These are phyloP conservation scores for Apocrypta bakeri DNA, from an alignment of 1,140 invertebrate species.

Conservation along the genomic window DNA sequence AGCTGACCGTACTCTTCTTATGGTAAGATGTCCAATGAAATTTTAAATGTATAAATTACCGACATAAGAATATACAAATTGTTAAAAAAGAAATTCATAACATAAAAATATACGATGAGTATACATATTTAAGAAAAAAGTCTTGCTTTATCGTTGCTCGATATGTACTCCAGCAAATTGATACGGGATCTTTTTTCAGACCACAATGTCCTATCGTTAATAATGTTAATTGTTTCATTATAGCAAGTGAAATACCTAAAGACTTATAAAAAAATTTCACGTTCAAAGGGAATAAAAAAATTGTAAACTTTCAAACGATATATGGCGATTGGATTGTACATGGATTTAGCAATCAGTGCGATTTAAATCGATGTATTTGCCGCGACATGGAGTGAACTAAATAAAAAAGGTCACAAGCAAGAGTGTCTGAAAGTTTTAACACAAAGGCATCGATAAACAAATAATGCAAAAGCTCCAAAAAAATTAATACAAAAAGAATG, in stretches of 20 bases:
- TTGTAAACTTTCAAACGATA: not conserved
- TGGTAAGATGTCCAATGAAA: not conserved
- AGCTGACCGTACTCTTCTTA: not conserved
- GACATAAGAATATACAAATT: not conserved
- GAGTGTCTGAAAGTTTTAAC: conserved; percentile 21
- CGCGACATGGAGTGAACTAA: not conserved
- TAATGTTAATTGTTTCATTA: not conserved
- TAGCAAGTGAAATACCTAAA: not conserved
- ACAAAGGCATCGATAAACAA: conserved; percentile 23
- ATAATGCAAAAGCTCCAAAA: conserved; percentile 14
- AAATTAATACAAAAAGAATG: conserved; percentile 25
- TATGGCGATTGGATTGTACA: conserved; percentile 32
- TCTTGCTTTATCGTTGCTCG: not conserved
- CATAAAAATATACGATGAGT: not conserved
- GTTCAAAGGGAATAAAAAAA: conserved; percentile 1
- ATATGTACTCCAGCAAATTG: not conserved
- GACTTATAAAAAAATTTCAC: not conserved
- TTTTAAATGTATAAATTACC: not conserved
- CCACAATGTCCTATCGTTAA: not conserved
- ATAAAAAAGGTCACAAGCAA: conserved; percentile 28
- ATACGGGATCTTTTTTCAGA: not conserved
- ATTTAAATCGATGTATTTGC: not conserved
- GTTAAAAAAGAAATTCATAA: not conserved
- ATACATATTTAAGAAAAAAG: not conserved
- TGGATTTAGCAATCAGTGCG: conserved; percentile 11